These are phyloP conservation scores for Hyposoter dolosus DNA, from an alignment of 2,888 invertebrate species.

Conservation along the genomic window DNA sequence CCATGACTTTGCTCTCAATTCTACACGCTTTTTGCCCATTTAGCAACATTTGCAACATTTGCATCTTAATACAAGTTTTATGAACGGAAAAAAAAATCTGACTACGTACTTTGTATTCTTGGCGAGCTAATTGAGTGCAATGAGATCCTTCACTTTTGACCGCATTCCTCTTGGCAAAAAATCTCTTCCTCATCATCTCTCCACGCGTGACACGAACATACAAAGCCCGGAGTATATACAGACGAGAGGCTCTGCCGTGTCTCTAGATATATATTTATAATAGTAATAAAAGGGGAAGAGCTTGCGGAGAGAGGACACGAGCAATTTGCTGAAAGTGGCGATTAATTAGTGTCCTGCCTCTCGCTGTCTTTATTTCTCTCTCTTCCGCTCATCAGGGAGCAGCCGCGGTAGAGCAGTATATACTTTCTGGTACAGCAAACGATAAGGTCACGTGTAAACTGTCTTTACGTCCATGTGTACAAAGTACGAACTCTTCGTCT, in stretches of 20 bases:
- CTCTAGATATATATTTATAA: background rate
- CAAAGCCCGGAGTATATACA: conserved; percentile 21
- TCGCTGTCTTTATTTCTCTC: conserved; percentile 29
- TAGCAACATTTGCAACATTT: conserved; percentile 1
- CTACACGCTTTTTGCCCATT: background rate
- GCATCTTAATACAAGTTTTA: background rate
- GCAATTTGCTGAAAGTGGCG: conserved; percentile 67
- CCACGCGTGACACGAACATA: conserved; percentile 24
- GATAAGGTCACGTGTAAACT: conserved; percentile 54
- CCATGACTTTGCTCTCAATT: conserved; percentile 7
- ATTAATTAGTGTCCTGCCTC: conserved; percentile 62
- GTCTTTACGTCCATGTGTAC: conserved; percentile 1
- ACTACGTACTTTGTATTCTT: conserved; percentile 29
- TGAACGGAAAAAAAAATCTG: background rate
- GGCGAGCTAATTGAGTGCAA: conserved; percentile 41
- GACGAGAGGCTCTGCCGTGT: too few relatives aligned
- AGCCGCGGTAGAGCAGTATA: background rate
- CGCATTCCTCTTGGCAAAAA: conserved; percentile 46
- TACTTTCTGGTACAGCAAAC: conserved; percentile 34
- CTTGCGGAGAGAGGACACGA: conserved; percentile 27
- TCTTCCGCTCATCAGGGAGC: background rate
- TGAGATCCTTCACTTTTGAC: conserved; percentile 58
- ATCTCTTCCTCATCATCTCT: conserved; percentile 51
- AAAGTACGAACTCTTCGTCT: background rate
- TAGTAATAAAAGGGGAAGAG: conserved; percentile 49